Evolutionary conservation across 2,113 vertebrate species (phyloP).

Genomic region (Elanoides forficatus): DNA sequence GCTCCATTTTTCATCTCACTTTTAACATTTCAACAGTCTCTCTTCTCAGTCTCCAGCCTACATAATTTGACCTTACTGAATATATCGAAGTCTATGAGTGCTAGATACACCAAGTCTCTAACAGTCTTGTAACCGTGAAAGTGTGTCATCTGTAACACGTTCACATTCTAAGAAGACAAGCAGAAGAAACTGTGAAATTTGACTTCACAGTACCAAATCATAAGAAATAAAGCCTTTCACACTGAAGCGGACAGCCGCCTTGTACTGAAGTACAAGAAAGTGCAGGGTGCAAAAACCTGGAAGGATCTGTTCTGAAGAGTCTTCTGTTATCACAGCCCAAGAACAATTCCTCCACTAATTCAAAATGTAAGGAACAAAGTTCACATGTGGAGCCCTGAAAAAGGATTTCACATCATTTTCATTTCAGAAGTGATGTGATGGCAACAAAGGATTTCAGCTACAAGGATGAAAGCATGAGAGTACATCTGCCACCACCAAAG

Average conservation of each 20-base stretch:
- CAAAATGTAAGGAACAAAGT: background rate
- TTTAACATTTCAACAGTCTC: background rate
- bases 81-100: background rate
- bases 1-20: background rate
- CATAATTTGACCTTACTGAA: background rate
- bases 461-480: background rate
- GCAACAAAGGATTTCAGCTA: background rate
- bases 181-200: background rate
- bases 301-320: background rate
- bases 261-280: background rate
- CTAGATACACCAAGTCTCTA: background rate
- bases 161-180: background rate
- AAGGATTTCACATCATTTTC: background rate
- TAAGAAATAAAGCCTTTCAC: background rate
- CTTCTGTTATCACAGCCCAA: background rate
- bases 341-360: background rate
- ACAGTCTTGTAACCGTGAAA: background rate
- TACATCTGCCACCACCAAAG: background rate
- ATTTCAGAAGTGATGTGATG: background rate
- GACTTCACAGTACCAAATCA: background rate
- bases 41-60: background rate
- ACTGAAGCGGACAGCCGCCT: background rate
- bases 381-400: background rate
- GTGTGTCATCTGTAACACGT: background rate
- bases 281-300: background rate